A percentile compares a stretch with the other conserved stretches of the same genome.
Evolutionary conservation across 2,888 invertebrate species (phyloP).

Genomic region (Netelia melanura): DNA sequence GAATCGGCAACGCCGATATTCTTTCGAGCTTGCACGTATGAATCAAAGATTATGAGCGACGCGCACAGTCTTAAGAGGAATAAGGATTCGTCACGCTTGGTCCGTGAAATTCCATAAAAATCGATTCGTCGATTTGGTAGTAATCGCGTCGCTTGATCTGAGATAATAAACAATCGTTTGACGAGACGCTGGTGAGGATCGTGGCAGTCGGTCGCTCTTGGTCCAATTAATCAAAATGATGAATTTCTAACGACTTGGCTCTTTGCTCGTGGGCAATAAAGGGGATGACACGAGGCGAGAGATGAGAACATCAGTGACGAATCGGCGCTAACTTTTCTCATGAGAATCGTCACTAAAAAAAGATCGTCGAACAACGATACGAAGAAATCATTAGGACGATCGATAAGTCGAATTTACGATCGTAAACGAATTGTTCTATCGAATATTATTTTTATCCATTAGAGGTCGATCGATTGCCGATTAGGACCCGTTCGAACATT

Average conservation of each 20-base stretch:
- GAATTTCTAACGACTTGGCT: constrained; percentile 14
- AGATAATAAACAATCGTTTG: constrained; percentile 16
- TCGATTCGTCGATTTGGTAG: constrained; percentile 38
- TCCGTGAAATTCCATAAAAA: constrained; percentile 53
- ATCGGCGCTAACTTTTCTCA: background rate
- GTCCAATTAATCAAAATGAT: constrained; percentile 48
- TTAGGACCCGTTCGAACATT: too few species aligned
- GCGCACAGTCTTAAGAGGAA: background rate
- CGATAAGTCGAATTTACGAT: too few species aligned
- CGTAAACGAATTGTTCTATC: too few species aligned
- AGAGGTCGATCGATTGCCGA: too few species aligned
- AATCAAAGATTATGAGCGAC: constrained; percentile 7
- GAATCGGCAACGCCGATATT: constrained; percentile 3
- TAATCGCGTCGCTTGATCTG: constrained; percentile 7
- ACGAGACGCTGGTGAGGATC: background rate
- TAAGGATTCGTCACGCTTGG: background rate
- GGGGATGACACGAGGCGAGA: background rate
- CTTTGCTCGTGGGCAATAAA: background rate
- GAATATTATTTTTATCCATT: too few species aligned
- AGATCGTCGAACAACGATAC: too few species aligned
- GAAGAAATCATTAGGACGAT: too few species aligned
- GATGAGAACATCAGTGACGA: constrained; percentile 11
- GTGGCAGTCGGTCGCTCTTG: constrained; percentile 10
- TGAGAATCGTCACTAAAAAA: constrained; percentile 15
- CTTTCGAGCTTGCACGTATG: constrained; percentile 8